Evolutionary conservation across 2,797 vertebrate species (phyloP).

Genomic region (Chromis chromis): DNA sequence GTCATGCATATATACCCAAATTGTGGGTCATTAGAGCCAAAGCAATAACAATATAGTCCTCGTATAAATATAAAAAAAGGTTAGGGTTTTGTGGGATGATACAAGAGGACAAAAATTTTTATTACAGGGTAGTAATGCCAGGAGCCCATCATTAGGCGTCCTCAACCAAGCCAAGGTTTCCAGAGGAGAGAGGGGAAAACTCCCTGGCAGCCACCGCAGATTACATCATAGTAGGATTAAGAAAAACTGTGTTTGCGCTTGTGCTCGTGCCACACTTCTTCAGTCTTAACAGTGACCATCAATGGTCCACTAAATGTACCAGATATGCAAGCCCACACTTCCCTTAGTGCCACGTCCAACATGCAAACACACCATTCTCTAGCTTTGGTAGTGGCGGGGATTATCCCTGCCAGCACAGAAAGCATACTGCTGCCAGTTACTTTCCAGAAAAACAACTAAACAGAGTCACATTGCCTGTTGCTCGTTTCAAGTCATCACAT

Average conservation of each 20-base stretch:
- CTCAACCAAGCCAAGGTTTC: slow-evolving; percentile 25
- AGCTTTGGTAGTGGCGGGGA: slow-evolving; percentile 45
- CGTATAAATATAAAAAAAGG: too few relatives aligned
- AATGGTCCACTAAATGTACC: slow-evolving; percentile 30
- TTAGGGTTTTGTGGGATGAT: slow-evolving; percentile 1
- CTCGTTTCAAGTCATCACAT: slow-evolving; percentile 54
- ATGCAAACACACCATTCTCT: slow-evolving; percentile 45
- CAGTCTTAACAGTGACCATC: slow-evolving; percentile 32
- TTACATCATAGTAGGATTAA: slow-evolving; percentile 41
- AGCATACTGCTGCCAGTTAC: slow-evolving; percentile 49
- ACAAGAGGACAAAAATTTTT: slow-evolving; percentile 5
- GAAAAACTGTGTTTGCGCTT: slow-evolving; percentile 1
- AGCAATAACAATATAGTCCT: too few relatives aligned
- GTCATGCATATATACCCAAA: neutral
- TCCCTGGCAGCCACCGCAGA: slow-evolving; percentile 14
- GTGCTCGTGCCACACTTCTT: slow-evolving; percentile 25
- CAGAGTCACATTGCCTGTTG: slow-evolving; percentile 37
- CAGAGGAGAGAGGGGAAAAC: slow-evolving; percentile 20
- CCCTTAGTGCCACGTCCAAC: slow-evolving; percentile 42
- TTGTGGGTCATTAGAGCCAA: too few relatives aligned
- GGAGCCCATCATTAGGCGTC: slow-evolving; percentile 19
- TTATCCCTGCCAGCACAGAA: slow-evolving; percentile 37
- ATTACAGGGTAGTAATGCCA: slow-evolving; percentile 22
- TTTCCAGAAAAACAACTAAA: slow-evolving; percentile 49
- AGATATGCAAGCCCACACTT: slow-evolving; percentile 32